phyloP scores from a whole-genome alignment of 2,113 vertebrate species.

The Hemiscyllium ocellatum region DNA sequence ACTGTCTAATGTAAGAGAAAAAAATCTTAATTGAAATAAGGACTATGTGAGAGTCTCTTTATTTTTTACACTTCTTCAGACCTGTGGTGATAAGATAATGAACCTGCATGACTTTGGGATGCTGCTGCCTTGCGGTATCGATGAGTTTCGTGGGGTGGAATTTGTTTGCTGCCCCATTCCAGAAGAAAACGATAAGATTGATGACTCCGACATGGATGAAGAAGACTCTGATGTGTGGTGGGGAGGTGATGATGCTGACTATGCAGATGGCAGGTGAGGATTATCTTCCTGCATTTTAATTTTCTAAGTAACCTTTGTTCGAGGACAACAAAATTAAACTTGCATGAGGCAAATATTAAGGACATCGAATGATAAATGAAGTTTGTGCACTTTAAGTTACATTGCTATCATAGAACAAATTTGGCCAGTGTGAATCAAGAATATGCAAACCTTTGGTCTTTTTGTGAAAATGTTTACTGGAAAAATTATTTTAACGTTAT shows the following conservation, averaged over 20 bases:
- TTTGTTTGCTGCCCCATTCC: slow-evolving; percentile 87
- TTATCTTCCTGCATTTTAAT: neutral
- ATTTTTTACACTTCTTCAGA: slow-evolving; percentile 54
- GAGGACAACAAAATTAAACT: neutral
- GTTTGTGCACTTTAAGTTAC: neutral
- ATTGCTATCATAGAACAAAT: neutral
- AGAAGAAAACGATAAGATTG: slow-evolving; percentile 68
- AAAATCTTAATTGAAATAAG: neutral
- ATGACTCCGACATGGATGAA: slow-evolving; percentile 75
- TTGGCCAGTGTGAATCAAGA: neutral
- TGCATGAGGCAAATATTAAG: neutral
- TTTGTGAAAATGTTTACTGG: neutral
- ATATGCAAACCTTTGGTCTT: neutral
- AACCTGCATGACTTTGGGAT: slow-evolving; percentile 94
- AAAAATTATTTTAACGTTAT: neutral
- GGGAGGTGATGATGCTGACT: slow-evolving; percentile 88
- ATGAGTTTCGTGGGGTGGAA: slow-evolving; percentile 93
- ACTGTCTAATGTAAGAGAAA: neutral
- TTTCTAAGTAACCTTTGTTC: neutral
- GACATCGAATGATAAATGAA: neutral
- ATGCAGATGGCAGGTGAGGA: slow-evolving; percentile 79
- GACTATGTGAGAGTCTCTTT: neutral
- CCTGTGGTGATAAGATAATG: slow-evolving; percentile 89
- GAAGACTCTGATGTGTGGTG: slow-evolving; percentile 97
- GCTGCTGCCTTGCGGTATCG: slow-evolving; percentile 89